Evolutionary conservation across 2,113 vertebrate genomes (phyloP).

Genomic region (Salminus brasiliensis): DNA sequence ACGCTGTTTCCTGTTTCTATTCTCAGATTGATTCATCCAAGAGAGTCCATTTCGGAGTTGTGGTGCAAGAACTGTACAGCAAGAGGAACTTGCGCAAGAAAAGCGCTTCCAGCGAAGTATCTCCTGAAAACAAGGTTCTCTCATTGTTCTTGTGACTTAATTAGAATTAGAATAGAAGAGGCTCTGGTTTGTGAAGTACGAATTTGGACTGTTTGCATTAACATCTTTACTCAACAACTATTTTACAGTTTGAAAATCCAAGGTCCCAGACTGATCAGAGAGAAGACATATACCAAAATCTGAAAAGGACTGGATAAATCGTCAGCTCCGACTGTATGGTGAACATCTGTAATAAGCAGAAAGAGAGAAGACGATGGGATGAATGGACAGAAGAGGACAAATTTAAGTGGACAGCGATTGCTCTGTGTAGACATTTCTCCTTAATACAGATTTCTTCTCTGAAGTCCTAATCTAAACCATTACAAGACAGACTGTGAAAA

Average conservation of each 20-base stretch:
- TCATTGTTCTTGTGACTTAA: neutral
- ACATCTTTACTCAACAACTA: neutral
- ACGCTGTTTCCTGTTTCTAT: slow-evolving; percentile 6
- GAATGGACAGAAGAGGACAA: neutral
- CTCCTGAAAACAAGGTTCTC: slow-evolving; percentile 37
- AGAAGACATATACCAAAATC: slow-evolving; percentile 48
- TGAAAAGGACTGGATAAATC: slow-evolving; percentile 24
- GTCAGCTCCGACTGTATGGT: no score
- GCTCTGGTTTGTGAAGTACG: neutral
- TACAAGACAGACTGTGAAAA: neutral
- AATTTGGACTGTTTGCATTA: neutral
- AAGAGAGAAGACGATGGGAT: neutral
- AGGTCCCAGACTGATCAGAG: neutral
- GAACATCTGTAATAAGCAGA: neutral
- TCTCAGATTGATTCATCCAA: slow-evolving; percentile 14
- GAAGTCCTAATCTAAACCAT: neutral
- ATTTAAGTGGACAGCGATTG: neutral
- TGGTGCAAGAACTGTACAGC: slow-evolving; percentile 52
- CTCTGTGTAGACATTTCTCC: neutral
- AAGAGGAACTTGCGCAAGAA: slow-evolving; percentile 45
- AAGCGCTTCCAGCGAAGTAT: neutral
- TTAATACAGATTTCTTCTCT: neutral
- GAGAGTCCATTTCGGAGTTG: slow-evolving; percentile 34
- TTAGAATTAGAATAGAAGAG: neutral
- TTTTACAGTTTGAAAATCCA: slow-evolving; percentile 11